Evolutionary conservation across 2,797 vertebrate genomes (phyloP).

Genomic region (Tamandua tetradactyla): DNA sequence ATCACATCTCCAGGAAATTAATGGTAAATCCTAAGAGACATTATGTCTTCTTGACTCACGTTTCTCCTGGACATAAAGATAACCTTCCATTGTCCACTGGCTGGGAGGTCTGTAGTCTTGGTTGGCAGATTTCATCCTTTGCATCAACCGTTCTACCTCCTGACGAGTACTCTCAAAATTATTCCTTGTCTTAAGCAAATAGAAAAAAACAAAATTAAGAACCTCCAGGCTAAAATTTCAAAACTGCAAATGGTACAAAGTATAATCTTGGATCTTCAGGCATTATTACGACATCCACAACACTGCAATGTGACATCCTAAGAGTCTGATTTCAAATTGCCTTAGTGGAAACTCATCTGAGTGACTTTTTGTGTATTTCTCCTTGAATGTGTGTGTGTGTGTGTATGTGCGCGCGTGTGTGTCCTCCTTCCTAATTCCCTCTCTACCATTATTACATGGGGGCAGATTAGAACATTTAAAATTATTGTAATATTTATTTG

Average conservation of each 20-base stretch:
- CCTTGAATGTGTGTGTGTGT: rapidly evolving
- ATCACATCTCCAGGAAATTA: neutral
- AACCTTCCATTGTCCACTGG: conserved; percentile 97
- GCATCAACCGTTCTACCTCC: conserved; percentile 97
- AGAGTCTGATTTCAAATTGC: neutral
- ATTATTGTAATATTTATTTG: neutral
- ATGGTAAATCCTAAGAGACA: neutral
- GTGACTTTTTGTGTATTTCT: neutral
- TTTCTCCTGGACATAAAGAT: conserved; percentile 97
- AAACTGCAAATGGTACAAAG: neutral
- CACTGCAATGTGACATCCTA: neutral
- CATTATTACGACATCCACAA: neutral
- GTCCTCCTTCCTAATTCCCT: neutral
- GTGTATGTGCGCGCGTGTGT: too few species aligned
- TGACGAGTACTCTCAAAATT: conserved; percentile 99
- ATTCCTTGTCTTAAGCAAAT: conserved; percentile 92
- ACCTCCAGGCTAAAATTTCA: neutral
- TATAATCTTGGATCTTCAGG: neutral
- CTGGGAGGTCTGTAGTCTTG: conserved; percentile 95
- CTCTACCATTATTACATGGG: neutral
- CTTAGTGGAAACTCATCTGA: neutral
- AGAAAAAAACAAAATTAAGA: conserved; percentile 46
- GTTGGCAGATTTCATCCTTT: conserved; percentile 95
- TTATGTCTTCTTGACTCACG: conserved; percentile 88
- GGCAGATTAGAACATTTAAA: neutral